phyloP scores from a whole-genome alignment of 2,797 vertebrate species.

The Anabacerthia variegaticeps region DNA sequence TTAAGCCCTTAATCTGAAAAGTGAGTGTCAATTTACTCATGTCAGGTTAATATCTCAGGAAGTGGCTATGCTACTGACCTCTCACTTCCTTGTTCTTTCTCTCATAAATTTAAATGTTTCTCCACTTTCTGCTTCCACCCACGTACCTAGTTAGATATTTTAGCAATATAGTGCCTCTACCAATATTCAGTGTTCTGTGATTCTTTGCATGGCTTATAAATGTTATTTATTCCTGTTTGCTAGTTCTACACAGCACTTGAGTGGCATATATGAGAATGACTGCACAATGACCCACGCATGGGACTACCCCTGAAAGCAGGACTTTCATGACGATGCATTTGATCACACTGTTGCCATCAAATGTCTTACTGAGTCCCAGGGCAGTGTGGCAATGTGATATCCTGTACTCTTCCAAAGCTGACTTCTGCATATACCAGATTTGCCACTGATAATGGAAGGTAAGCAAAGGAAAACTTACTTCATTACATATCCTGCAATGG shows the following conservation, averaged over 20 bases:
- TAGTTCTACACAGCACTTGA: background rate
- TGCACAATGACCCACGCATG: background rate
- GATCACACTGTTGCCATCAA: background rate
- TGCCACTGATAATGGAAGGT: background rate
- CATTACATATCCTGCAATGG: background rate
- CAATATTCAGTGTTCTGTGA: background rate
- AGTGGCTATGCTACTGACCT: background rate
- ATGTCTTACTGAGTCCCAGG: rapidly evolving
- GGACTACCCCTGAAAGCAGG: background rate
- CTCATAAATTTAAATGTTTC: background rate
- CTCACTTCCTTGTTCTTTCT: background rate
- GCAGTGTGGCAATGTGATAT: rapidly evolving
- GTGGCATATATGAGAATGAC: background rate
- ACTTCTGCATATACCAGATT: background rate
- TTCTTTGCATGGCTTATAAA: background rate
- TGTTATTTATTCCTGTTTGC: background rate
- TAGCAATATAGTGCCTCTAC: background rate
- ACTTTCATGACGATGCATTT: rapidly evolving
- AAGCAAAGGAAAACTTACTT: background rate
- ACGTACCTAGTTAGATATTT: background rate
- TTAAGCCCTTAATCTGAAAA: slow-evolving; percentile 46
- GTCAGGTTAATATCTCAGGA: background rate
- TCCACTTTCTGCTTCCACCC: background rate
- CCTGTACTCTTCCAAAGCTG: background rate
- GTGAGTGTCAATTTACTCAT: background rate